Percentiles rank a stretch among this genome's conserved stretches.
Evolutionary conservation across 1,140 invertebrate genomes (phyloP).

Genomic region (Rhizoglyphus robini): DNA sequence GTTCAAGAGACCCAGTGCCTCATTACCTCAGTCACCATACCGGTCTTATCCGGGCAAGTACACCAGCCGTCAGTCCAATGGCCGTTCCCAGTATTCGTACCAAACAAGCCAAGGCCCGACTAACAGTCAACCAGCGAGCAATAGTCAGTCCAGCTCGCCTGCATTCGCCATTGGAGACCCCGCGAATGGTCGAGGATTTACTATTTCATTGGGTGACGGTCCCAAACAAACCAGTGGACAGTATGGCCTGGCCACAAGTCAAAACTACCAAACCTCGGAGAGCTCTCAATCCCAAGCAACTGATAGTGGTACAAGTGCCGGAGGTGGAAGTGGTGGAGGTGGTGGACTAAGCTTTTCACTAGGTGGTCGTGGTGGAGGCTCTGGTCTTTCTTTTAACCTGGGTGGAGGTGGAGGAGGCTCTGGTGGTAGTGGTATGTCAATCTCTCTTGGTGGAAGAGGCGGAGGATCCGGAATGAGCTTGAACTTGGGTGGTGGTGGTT

Average conservation of each 20-base stretch:
- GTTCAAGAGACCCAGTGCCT: background rate
- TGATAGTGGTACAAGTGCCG: background rate
- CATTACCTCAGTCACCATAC: background rate
- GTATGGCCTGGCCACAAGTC: background rate
- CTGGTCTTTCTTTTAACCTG: constrained; percentile 1
- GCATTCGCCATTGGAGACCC: constrained; percentile 14
- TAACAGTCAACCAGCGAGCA: background rate
- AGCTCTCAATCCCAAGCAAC: background rate
- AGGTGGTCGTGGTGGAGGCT: background rate
- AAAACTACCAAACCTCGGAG: background rate
- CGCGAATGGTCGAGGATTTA: constrained; percentile 9
- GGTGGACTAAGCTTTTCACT: constrained; percentile 12
- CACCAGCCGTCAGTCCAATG: background rate
- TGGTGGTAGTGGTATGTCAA: constrained; percentile 5
- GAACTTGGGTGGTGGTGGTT: constrained; percentile 4
- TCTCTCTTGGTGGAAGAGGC: constrained; percentile 3
- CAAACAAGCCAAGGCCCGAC: background rate
- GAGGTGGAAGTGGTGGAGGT: background rate
- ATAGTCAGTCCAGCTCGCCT: background rate
- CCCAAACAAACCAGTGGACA: background rate
- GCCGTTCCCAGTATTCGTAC: background rate
- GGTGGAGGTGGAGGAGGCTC: constrained; percentile 6
- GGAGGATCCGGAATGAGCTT: constrained; percentile 5
- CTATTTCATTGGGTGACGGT: background rate
- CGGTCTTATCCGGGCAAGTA: background rate